Conservation (phyloP, 2,113 vertebrate species). For the Acanthisitta chloris region DNA sequence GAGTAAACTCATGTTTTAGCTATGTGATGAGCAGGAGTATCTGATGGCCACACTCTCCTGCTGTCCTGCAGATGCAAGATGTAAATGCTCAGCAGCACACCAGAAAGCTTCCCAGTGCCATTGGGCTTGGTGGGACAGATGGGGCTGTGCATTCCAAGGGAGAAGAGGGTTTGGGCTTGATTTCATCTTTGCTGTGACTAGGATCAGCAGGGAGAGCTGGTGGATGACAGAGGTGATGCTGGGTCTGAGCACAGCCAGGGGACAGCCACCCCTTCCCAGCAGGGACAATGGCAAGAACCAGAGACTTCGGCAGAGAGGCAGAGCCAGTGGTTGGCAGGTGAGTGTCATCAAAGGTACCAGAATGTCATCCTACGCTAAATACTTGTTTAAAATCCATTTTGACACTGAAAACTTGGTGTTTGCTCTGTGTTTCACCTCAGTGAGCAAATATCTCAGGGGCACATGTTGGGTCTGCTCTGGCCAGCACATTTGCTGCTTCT, state of each 20-base stretch:
- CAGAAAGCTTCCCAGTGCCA: accelerated
- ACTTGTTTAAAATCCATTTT: not conserved
- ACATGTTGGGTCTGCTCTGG: not conserved
- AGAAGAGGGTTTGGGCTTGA: not conserved
- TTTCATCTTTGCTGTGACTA: not conserved
- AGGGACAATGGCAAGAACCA: accelerated
- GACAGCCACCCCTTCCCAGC: not conserved
- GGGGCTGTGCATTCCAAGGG: not conserved
- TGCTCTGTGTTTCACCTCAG: not conserved
- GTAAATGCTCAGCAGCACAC: not conserved
- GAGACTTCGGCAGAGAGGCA: not conserved
- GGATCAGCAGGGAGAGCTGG: not conserved
- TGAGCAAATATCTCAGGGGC: not conserved
- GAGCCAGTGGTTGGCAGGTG: not conserved
- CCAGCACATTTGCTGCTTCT: not conserved
- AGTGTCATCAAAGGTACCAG: not conserved
- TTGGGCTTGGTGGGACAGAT: accelerated
- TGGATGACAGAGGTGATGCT: not conserved
- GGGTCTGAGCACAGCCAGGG: not conserved
- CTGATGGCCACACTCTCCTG: not conserved
- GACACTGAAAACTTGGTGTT: not conserved
- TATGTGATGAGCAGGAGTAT: not conserved
- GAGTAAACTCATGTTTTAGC: not conserved
- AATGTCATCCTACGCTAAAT: not conserved
- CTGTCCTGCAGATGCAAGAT: not conserved